These are phyloP conservation scores for Ptilorrhoa leucosticta DNA, from an alignment of 2,113 vertebrate species.

Conservation along the genomic window DNA sequence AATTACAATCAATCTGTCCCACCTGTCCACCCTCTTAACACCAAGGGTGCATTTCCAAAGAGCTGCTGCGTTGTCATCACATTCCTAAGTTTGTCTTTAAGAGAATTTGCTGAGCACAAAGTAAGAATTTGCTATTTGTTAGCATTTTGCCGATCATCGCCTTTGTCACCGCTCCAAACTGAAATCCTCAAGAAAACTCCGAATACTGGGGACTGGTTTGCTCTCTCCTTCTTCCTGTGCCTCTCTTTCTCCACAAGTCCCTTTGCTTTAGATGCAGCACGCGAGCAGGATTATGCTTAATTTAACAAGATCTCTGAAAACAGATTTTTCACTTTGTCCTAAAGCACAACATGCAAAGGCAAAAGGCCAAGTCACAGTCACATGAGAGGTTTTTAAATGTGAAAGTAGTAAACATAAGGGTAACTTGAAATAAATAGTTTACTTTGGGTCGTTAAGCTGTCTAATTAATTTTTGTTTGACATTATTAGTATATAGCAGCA, in stretches of 20 bases:
- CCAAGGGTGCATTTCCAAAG: background rate
- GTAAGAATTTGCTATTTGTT: background rate
- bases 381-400: background rate
- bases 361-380: background rate
- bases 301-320: background rate
- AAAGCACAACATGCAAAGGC: background rate
- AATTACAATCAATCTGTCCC: background rate
- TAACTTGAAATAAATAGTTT: slow-evolving; percentile 31
- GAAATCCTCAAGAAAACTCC: background rate
- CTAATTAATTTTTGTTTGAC: slow-evolving; percentile 13
- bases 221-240: background rate
- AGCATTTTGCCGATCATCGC: background rate
- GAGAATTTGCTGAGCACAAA: background rate
- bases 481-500: background rate
- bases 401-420: slow-evolving; percentile 7
- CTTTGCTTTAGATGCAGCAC: background rate
- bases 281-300: background rate
- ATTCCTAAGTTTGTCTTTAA: background rate
- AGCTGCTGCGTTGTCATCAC: background rate
- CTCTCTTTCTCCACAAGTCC: background rate
- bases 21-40: background rate
- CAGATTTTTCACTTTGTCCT: background rate
- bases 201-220: fast-evolving
- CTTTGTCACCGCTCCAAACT: background rate
- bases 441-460: background rate